These are phyloP conservation scores for Heliconius ismenius DNA, from an alignment of 2,888 invertebrate species.

Conservation along the genomic window DNA sequence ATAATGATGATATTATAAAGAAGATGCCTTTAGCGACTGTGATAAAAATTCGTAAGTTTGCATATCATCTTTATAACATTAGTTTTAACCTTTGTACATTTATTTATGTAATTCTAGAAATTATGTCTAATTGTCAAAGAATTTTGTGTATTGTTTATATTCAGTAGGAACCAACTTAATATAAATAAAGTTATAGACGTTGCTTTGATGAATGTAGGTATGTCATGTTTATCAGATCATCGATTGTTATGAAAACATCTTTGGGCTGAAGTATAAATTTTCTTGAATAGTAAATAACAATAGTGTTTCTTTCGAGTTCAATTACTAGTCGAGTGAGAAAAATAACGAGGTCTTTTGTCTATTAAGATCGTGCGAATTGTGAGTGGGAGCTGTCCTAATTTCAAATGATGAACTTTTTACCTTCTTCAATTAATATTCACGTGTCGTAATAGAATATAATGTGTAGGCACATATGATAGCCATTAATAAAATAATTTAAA, in stretches of 20 bases:
- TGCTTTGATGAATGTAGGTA: not conserved
- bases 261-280: slow-evolving; percentile 18
- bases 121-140: not conserved
- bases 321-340: not conserved
- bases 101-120: not conserved
- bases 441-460: slow-evolving; percentile 1
- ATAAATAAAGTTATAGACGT: not conserved
- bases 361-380: slow-evolving; percentile 31
- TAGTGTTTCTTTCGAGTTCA: slow-evolving; percentile 24
- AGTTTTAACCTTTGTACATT: not conserved
- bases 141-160: not conserved
- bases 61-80: not conserved
- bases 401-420: slow-evolving; percentile 16
- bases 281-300: slow-evolving; percentile 33
- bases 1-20: slow-evolving; percentile 53
- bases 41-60: slow-evolving; percentile 72
- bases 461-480: not conserved
- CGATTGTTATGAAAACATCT: slow-evolving; percentile 22
- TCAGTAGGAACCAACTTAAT: not conserved
- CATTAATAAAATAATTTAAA: not conserved
- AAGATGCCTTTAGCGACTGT: slow-evolving; percentile 60
- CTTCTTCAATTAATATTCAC: slow-evolving; percentile 25
- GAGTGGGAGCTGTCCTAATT: slow-evolving; percentile 31
- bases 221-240: slow-evolving; percentile 11
- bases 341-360: slow-evolving; percentile 24